Evolutionary conservation across 2,113 vertebrate species (phyloP).

Genomic region (Labrus mixtus): DNA sequence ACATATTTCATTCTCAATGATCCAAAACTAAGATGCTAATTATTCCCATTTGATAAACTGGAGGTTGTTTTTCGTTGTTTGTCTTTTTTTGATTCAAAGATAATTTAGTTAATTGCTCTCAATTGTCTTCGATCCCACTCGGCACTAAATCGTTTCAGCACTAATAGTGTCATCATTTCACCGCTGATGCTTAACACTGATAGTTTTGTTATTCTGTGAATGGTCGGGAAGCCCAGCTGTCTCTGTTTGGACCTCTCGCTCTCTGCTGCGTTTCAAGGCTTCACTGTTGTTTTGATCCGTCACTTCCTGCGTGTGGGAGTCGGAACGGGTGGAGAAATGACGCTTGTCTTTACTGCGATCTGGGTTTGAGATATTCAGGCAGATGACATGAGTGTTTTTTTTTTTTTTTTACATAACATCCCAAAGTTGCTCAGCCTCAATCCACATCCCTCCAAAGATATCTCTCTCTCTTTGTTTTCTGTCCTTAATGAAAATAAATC

Average conservation of each 20-base stretch:
- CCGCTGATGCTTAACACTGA: neutral
- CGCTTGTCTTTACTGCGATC: slow-evolving; percentile 2
- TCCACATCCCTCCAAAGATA: neutral
- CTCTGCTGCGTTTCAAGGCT: slow-evolving; percentile 32
- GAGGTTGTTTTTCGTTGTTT: neutral
- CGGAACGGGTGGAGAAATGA: slow-evolving; percentile 35
- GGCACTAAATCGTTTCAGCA: neutral
- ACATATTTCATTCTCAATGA: too few species aligned
- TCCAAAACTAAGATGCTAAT: too few species aligned
- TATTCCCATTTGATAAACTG: too few species aligned
- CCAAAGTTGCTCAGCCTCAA: neutral
- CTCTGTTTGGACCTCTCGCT: neutral
- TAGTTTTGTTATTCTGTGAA: slow-evolving; percentile 1
- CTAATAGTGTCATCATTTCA: neutral
- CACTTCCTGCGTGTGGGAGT: slow-evolving; percentile 65
- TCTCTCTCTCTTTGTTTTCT: neutral
- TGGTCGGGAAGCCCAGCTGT: slow-evolving; percentile 31
- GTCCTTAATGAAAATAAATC: slow-evolving; percentile 7
- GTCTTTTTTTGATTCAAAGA: neutral
- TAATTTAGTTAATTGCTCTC: neutral
- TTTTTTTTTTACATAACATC: neutral
- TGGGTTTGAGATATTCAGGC: neutral
- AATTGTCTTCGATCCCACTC: neutral
- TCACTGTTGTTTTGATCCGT: slow-evolving; percentile 41
- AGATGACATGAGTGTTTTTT: neutral